A percentile compares a stretch with the other conserved stretches of the same genome.
These are phyloP conservation scores for Thyatira batis DNA, from an alignment of 2,888 invertebrate species.

Conservation along the genomic window DNA sequence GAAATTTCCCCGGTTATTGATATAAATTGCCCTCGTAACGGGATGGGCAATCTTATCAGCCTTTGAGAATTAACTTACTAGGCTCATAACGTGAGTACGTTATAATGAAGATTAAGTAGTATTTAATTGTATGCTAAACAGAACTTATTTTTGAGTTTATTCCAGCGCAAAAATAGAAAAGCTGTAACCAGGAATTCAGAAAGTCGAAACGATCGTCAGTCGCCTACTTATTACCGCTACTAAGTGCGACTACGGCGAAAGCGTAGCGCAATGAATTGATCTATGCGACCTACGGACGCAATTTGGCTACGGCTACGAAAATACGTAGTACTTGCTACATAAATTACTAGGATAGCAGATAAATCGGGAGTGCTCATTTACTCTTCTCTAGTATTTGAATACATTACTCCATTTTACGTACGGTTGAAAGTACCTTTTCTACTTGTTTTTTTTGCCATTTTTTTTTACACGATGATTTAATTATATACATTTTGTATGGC, in stretches of 20 bases:
- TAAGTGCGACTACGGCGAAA: not conserved
- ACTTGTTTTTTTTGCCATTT: too few species aligned
- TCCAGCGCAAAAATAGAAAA: too few species aligned
- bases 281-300: not conserved
- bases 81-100: not conserved
- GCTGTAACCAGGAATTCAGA: too few species aligned
- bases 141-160: too few species aligned
- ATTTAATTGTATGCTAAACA: too few species aligned
- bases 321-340: conserved; percentile 1
- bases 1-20: conserved; percentile 17
- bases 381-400: not conserved
- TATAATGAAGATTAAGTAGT: too few species aligned
- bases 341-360: not conserved
- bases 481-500: too few species aligned
- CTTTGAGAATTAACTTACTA: not conserved
- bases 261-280: not conserved
- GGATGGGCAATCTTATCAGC: not conserved
- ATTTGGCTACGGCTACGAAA: conserved; percentile 4
- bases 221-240: too few species aligned
- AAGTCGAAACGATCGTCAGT: too few species aligned
- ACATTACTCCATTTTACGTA: too few species aligned
- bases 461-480: too few species aligned
- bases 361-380: not conserved
- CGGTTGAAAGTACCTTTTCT: too few species aligned
- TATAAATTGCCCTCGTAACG: conserved; percentile 24